Conservation (phyloP, 2,113 vertebrate genomes). For the Thalassoma bifasciatum region DNA sequence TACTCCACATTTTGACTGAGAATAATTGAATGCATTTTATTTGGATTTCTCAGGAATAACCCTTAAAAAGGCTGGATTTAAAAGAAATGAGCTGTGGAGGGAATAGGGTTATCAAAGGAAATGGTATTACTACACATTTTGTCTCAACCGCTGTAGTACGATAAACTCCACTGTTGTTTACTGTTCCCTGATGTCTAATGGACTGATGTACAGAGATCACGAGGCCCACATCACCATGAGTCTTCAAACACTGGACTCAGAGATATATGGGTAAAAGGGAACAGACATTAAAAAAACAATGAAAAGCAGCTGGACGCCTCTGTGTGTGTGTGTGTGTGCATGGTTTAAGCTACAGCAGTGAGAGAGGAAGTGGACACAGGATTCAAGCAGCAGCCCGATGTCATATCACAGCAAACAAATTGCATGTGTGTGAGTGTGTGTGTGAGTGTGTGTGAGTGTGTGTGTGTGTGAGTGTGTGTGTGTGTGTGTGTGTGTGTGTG, state of each 20-base stretch:
- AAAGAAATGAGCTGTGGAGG: accelerated
- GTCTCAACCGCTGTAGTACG: too few species aligned
- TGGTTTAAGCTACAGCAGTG: slow-evolving; percentile 25
- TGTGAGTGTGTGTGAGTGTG: slow-evolving; percentile 44
- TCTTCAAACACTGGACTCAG: slow-evolving; percentile 21
- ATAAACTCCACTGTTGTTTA: too few species aligned
- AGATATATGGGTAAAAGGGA: slow-evolving; percentile 55
- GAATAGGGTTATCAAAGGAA: neutral
- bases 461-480: slow-evolving; percentile 64
- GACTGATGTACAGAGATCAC: slow-evolving; percentile 10
- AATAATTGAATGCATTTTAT: neutral
- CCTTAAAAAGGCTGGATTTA: neutral
- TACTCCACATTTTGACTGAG: too few species aligned
- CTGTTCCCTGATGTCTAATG: too few species aligned
- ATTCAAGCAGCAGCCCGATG: slow-evolving; percentile 55
- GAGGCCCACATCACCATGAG: slow-evolving; percentile 20
- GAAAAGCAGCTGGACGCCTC: slow-evolving; percentile 54
- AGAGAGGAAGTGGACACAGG: slow-evolving; percentile 70
- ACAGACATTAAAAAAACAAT: slow-evolving; percentile 26
- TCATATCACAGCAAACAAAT: slow-evolving; percentile 69
- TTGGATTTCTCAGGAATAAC: neutral
- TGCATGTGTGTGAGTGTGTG: slow-evolving; percentile 45
- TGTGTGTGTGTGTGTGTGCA: slow-evolving; percentile 15
- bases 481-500: slow-evolving; percentile 58
- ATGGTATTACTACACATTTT: too few species aligned